A percentile compares a stretch with the other conserved stretches of the same genome.
Conservation (phyloP, 2,888 invertebrate genomes). For the Halocaridina rubra region DNA sequence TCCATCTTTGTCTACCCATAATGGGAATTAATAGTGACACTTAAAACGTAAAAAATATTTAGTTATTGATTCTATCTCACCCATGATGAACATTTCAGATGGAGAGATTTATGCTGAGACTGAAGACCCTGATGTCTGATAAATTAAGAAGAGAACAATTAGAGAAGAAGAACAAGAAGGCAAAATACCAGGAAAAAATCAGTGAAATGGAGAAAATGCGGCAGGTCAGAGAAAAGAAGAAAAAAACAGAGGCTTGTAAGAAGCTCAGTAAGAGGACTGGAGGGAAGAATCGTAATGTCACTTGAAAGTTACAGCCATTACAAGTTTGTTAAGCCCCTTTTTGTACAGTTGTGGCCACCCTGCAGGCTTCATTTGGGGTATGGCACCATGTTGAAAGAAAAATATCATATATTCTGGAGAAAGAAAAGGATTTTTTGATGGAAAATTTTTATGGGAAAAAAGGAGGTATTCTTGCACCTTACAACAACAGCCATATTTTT, state of each 20-base stretch:
- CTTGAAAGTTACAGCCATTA: not conserved
- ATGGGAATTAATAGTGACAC: no score
- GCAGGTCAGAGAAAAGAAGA: slow-evolving; percentile 23
- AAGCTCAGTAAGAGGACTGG: slow-evolving; percentile 23
- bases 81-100: slow-evolving; percentile 6
- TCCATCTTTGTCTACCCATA: no score
- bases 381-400: not conserved
- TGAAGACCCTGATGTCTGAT: slow-evolving; percentile 47
- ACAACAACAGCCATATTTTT: no score
- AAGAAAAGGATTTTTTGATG: no score
- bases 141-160: slow-evolving; percentile 19
- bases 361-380: not conserved
- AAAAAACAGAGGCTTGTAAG: slow-evolving; percentile 22
- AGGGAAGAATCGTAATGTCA: slow-evolving; percentile 15
- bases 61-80: no score
- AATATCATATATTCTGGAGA: not conserved
- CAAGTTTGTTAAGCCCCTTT: not conserved
- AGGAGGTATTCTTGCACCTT: no score
- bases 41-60: no score
- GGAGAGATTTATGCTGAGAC: slow-evolving; percentile 29
- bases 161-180: not conserved
- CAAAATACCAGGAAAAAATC: slow-evolving; percentile 25
- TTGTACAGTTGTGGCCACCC: not conserved
- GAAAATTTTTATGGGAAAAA: no score
- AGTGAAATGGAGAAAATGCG: slow-evolving; percentile 25